A percentile compares a stretch with the other conserved stretches of the same genome.
Conservation (phyloP, 2,797 vertebrate genomes). For the Merluccius polli region DNA sequence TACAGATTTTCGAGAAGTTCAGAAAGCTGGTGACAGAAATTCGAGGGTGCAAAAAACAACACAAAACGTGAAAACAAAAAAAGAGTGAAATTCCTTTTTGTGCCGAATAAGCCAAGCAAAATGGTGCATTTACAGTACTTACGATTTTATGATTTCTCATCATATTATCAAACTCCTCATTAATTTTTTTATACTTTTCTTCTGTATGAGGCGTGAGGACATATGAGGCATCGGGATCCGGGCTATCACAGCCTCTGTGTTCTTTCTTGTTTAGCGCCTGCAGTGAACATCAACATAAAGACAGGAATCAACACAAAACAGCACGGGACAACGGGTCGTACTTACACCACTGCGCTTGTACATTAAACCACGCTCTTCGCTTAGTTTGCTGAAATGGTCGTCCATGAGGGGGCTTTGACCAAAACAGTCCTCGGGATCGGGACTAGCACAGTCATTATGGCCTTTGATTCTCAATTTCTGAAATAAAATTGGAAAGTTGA, state of each 20-base stretch:
- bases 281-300: slow-evolving; percentile 96
- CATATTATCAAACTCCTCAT: slow-evolving; percentile 99
- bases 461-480: slow-evolving; percentile 99
- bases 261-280: slow-evolving; percentile 99
- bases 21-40: slow-evolving; percentile 61
- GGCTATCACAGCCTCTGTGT: slow-evolving; percentile 99
- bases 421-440: slow-evolving; percentile 98
- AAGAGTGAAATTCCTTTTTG: slow-evolving; percentile 67
- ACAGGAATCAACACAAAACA: slow-evolving; percentile 98
- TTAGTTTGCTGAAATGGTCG: slow-evolving; percentile 99
- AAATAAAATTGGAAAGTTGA: slow-evolving; percentile 99
- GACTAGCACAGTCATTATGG: slow-evolving; percentile 99
- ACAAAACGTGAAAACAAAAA: slow-evolving; percentile 55
- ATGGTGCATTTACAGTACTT: slow-evolving; percentile 77
- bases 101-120: slow-evolving; percentile 60
- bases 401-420: slow-evolving; percentile 99
- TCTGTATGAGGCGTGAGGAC: slow-evolving; percentile 99
- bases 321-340: slow-evolving; percentile 89
- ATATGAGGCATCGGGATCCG: slow-evolving; percentile 98
- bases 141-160: slow-evolving; percentile 99
- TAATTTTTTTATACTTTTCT: slow-evolving; percentile 99
- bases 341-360: slow-evolving; percentile 99
- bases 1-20: slow-evolving; percentile 53
- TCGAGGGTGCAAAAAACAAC: slow-evolving; percentile 57
- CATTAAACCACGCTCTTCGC: slow-evolving; percentile 99